A percentile compares a stretch with the other conserved stretches of the same genome.
phyloP scores from a whole-genome alignment of 2,888 invertebrate genomes.

The Meiosimyza decipiens region DNA sequence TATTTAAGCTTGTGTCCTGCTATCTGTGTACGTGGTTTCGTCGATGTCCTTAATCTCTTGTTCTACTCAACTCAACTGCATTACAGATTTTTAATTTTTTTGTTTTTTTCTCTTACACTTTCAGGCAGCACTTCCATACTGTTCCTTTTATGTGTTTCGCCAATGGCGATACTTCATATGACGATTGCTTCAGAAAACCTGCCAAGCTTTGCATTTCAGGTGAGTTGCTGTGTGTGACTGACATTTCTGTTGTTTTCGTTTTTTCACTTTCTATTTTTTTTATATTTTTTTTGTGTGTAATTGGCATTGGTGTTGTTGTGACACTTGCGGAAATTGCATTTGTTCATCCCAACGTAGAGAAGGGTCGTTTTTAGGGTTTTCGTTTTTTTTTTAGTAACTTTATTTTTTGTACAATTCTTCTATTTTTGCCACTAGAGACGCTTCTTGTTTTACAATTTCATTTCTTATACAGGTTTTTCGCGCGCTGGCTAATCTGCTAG shows the following conservation, averaged over 20 bases:
- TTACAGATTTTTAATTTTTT: neutral
- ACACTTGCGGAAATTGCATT: too few relatives aligned
- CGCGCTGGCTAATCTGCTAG: slow-evolving; percentile 78
- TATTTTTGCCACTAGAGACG: neutral
- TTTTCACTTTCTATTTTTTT: neutral
- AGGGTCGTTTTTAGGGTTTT: too few relatives aligned
- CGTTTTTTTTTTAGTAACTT: neutral
- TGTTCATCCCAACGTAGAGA: too few relatives aligned
- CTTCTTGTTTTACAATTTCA: neutral
- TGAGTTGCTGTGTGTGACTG: slow-evolving; percentile 52
- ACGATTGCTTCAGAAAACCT: slow-evolving; percentile 74
- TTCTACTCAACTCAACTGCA: too few relatives aligned
- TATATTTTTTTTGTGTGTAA: too few relatives aligned
- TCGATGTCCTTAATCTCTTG: neutral
- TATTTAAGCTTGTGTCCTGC: neutral
- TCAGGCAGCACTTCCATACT: slow-evolving; percentile 73
- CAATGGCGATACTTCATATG: slow-evolving; percentile 78
- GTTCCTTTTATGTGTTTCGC: slow-evolving; percentile 77
- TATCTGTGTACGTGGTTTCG: neutral
- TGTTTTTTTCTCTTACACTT: slow-evolving; percentile 18
- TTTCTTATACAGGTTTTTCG: slow-evolving; percentile 71
- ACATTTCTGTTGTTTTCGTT: neutral
- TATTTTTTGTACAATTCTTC: neutral
- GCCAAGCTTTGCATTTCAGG: slow-evolving; percentile 74
- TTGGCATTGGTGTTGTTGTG: too few relatives aligned